Conservation (phyloP, 2,888 invertebrate genomes). For the Caenorhabditis sp. region DNA sequence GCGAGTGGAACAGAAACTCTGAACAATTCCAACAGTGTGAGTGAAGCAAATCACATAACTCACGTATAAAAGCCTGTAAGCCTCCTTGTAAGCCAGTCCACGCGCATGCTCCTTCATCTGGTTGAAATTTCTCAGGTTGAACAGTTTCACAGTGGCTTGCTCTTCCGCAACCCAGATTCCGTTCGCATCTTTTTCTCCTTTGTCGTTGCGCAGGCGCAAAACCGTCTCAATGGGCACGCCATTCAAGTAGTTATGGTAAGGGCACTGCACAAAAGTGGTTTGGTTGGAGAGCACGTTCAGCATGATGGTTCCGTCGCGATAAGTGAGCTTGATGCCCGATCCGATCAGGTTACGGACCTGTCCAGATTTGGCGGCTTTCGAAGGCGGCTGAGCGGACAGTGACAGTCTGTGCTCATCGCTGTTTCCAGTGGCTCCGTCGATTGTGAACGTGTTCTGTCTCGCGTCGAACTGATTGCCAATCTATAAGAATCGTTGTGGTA, state of each 20-base stretch:
- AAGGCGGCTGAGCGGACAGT: not conserved
- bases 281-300: slow-evolving; percentile 6
- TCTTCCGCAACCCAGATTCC: not conserved
- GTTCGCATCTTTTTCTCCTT: not conserved
- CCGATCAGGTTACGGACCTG: slow-evolving; percentile 13
- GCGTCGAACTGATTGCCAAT: not conserved
- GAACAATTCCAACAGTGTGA: slow-evolving; percentile 81
- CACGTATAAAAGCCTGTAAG: not conserved
- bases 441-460: not conserved
- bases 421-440: slow-evolving; percentile 8
- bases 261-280: slow-evolving; percentile 19
- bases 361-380: not conserved
- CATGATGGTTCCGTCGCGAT: not conserved
- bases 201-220: slow-evolving; percentile 2
- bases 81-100: not conserved
- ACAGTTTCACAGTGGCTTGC: not conserved
- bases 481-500: not conserved
- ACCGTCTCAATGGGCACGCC: not conserved
- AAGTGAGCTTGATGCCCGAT: not conserved
- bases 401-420: not conserved
- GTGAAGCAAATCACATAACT: not conserved
- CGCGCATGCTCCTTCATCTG: not conserved
- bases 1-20: slow-evolving; percentile 97
- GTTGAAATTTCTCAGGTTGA: not conserved
- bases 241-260: not conserved